Percentiles rank a stretch among this genome's conserved stretches.
These are phyloP conservation scores for Callipepla californica DNA, from an alignment of 2,113 vertebrate genomes.

Conservation along the genomic window DNA sequence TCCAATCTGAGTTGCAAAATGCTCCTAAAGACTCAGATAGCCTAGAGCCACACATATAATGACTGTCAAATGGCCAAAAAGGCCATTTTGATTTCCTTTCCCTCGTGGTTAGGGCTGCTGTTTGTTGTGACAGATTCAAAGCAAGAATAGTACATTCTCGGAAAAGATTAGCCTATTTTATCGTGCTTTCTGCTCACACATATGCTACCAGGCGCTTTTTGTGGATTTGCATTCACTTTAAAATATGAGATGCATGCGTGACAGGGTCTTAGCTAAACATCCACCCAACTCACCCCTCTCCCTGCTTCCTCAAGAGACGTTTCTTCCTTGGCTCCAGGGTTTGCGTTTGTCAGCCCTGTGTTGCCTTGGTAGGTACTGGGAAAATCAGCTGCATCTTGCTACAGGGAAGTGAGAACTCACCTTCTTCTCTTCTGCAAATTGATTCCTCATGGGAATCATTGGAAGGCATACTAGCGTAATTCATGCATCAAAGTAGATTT, in stretches of 20 bases:
- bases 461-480: background rate
- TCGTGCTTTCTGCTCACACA: background rate
- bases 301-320: accelerated
- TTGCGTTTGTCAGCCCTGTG: background rate
- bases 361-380: background rate
- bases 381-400: accelerated
- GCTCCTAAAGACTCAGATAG: background rate
- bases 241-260: background rate
- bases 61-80: background rate
- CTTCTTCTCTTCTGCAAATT: background rate
- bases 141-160: accelerated
- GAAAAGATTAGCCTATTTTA: background rate
- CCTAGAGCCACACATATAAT: background rate
- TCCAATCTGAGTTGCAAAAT: background rate
- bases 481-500: background rate
- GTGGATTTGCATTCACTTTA: background rate
- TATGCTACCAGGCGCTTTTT: accelerated
- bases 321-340: accelerated
- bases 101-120: background rate
- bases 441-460: background rate
- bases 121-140: background rate
- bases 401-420: background rate
- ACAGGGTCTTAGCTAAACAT: background rate
- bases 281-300: background rate
- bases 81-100: background rate